Base-by-base conservation (phyloP, 2,797 vertebrate genomes). In the Lepidocolaptes lacrymiger region DNA sequence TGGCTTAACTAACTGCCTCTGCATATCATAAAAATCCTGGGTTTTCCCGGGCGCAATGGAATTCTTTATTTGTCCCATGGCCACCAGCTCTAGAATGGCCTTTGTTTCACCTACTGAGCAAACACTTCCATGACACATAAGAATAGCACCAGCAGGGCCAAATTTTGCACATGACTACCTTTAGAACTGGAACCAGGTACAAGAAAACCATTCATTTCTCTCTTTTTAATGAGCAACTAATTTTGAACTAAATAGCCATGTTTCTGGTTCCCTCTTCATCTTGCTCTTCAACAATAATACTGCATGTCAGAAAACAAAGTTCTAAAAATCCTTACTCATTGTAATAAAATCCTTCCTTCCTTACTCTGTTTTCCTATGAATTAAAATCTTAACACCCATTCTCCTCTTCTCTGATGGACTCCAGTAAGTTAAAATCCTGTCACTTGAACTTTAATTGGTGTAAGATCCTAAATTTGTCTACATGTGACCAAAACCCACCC, bases 51-150 rank as follows among this genome's bases (percentile, higher is more conserved):
- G 36, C 5, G 37, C 49, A 72, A 1, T 2, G 14, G 46, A 32
- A 74, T 55, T 64, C 32, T 20, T 55, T 12, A 43, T 51, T 46
- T 62, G 39, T 12, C 22, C 15, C 37, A 9, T 52, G 32, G 26
- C 30, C 48, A 71, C 15, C 27, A 62, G 63, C 55, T 78, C 44
- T 36, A 9, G 26, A 59, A 39, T 14, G 30, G 49, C 88, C 78
- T 97, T 89, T 34, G 58, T 41, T 93, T 95, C 58, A 95, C 78
- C 85, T 82, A 51, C 48, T 89, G 82, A 96, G 66, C 86, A 96
- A 95, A 96, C 56, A 63, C 13, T 80, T 26, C 0, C 23, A 17
- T 32, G 54, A 76, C 73, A 95, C 44, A 89, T 1, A 84, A 75
- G 67, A 76, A 88, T 30, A 63, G 81, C 39, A 90, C 13, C 16